Base-by-base conservation (phyloP, 2,797 vertebrate species). In the Diplodus puntazzo region DNA sequence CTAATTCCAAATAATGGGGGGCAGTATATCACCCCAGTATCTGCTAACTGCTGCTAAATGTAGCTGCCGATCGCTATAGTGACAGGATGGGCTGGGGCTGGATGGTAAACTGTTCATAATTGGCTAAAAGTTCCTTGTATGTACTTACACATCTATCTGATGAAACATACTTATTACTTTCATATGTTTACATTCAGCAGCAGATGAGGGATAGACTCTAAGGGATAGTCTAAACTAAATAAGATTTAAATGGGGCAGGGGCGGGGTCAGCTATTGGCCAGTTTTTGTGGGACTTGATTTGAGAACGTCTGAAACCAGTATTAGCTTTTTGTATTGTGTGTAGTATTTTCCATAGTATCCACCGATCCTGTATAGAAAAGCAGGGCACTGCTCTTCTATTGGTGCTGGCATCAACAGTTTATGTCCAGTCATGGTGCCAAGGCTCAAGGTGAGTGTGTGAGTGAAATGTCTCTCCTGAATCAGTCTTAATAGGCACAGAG, bases 401-500 rank as follows among this genome's bases (percentile, higher is more conserved):
- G 11, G 11, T 43, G 48, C 21, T 62, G 55, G 23, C 59, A 34
- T 18, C 57, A 27, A 69, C 59, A 61, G 69, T 63, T 78, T 69
- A 43, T 55, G 13, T 77, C 45, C 49, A 5, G 46, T 54, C 62
- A 7, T n/a, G 48, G 30, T 14, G 30, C 34, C 42, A 54, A 75
- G 64, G 30, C 67, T 84, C 60, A 84, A 88, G 83, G 82, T 86
- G 81, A 87, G 60, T 1, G 0, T 69, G 27, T 70, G 67, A 69
- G 43, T 61, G 69, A 80, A 82, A 76, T 20, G 59, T 84, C 77
- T 88, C 48, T 4, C 62, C 25, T 17, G 76, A 79, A 83, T 75
- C 52, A 20, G 71, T 81, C 72, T 67, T 89, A 92, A 89, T 92
- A 84, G 75, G 78, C 83, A 60, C 59, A 60, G 70, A 90, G 86